These are phyloP conservation scores for Leuctra nigra DNA, from an alignment of 2,888 invertebrate genomes.

Conservation along the genomic window DNA sequence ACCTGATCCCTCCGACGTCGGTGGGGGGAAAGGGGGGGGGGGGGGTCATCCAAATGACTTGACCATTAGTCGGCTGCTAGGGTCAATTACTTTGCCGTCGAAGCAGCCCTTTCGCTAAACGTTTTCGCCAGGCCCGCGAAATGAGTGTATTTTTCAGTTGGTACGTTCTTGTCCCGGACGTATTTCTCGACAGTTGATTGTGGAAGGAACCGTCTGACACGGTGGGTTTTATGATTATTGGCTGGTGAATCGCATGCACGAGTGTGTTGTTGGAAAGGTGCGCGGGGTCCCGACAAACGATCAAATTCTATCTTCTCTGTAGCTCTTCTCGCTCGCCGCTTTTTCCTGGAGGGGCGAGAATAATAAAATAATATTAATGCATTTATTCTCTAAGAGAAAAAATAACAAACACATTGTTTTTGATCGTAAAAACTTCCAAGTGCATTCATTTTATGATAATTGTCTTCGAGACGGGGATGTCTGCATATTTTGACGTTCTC, in stretches of 20 bases:
- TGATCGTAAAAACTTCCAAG: not conserved
- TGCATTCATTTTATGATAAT: slow-evolving; percentile 5
- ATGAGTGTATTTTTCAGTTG: no score
- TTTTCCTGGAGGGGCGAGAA: no score
- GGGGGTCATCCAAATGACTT: slow-evolving; percentile 16
- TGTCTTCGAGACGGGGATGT: not conserved
- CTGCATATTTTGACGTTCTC: slow-evolving; percentile 12
- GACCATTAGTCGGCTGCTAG: slow-evolving; percentile 14
- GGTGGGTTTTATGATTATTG: not conserved
- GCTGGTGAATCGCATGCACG: not conserved
- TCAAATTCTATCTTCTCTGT: no score
- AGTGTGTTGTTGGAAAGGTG: no score
- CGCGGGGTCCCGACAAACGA: no score
- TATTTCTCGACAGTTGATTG: no score
- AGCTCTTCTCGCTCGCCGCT: no score
- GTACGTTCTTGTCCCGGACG: no score
- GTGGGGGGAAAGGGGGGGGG: not conserved
- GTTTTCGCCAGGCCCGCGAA: not conserved
- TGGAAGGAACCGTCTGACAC: not conserved
- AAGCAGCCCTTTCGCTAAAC: no score
- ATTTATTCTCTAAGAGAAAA: not conserved
- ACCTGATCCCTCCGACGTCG: not conserved
- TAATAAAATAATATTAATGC: not conserved
- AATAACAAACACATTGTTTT: not conserved
- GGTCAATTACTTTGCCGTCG: slow-evolving; percentile 8